Conservation (phyloP, 1,140 invertebrate genomes). For the Habropoda laboriosa region DNA sequence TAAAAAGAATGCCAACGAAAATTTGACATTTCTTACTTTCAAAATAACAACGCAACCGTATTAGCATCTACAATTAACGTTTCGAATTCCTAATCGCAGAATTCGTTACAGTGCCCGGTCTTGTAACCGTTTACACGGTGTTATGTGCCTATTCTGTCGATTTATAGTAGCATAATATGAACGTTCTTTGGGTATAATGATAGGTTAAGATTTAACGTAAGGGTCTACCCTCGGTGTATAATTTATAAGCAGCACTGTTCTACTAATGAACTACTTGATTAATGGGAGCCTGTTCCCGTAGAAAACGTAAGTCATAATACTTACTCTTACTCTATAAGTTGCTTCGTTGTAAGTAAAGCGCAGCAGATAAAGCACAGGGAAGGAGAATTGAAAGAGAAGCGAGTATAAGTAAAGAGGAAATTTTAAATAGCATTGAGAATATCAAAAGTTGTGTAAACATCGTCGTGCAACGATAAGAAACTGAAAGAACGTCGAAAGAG, state of each 20-base stretch:
- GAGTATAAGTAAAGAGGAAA: background rate
- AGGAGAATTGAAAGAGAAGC: background rate
- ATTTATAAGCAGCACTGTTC: slow-evolving; percentile 8
- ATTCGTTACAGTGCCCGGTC: background rate
- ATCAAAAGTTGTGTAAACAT: background rate
- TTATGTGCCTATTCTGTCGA: background rate
- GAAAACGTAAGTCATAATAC: background rate
- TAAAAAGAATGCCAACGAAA: too few relatives aligned
- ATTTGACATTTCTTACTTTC: too few relatives aligned
- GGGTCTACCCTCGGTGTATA: background rate
- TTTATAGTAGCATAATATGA: background rate
- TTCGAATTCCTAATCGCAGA: too few relatives aligned
- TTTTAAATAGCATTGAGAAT: background rate
- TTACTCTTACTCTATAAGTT: background rate
- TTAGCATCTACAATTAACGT: too few relatives aligned
- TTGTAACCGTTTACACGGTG: background rate
- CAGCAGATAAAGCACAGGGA: background rate
- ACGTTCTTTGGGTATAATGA: background rate
- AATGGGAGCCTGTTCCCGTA: background rate
- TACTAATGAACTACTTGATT: slow-evolving; percentile 5
- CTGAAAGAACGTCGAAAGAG: background rate
- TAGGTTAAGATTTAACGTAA: background rate
- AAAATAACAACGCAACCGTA: too few relatives aligned
- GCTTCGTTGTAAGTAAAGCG: background rate
- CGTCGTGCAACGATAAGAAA: background rate